phyloP scores from a whole-genome alignment of 2,888 invertebrate genomes.

The Drosophila mulleri region DNA sequence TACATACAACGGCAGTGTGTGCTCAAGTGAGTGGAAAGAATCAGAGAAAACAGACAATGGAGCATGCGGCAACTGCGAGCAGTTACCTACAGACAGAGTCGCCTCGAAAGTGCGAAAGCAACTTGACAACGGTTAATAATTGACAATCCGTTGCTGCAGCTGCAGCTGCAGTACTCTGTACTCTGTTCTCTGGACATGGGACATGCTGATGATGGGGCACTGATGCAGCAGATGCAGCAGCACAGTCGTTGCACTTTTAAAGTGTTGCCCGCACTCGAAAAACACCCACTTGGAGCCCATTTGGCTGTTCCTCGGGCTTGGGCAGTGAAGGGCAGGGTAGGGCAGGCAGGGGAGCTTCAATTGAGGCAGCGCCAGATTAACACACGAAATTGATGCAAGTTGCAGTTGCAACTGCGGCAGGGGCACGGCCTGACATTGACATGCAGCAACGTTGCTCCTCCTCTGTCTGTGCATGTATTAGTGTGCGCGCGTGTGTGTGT shows the following conservation, averaged over 20 bases:
- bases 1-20: constrained; percentile 14
- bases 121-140: constrained; percentile 74
- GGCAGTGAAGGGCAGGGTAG: neutral
- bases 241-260: constrained; percentile 51
- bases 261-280: constrained; percentile 63
- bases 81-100: constrained; percentile 39
- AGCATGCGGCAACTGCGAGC: constrained; percentile 36
- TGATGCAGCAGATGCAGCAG: constrained; percentile 29
- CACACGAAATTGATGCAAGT: constrained; percentile 59
- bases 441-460: constrained; percentile 34
- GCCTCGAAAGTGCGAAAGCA: constrained; percentile 70
- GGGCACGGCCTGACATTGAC: constrained; percentile 65
- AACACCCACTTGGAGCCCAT: constrained; percentile 59
- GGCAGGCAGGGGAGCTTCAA: constrained; percentile 47
- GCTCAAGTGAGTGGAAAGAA: constrained; percentile 77
- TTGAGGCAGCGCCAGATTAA: constrained; percentile 67
- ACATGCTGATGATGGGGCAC: constrained; percentile 39
- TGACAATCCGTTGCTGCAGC: constrained; percentile 66
- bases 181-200: constrained; percentile 4
- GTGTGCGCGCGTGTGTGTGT: neutral
- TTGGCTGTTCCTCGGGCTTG: neutral
- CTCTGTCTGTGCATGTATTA: neutral
- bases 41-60: constrained; percentile 64
- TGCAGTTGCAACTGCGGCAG: constrained; percentile 44
- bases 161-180: constrained; percentile 38